Conservation (phyloP, 2,113 vertebrate species). For the Sceloporus tristichus region DNA sequence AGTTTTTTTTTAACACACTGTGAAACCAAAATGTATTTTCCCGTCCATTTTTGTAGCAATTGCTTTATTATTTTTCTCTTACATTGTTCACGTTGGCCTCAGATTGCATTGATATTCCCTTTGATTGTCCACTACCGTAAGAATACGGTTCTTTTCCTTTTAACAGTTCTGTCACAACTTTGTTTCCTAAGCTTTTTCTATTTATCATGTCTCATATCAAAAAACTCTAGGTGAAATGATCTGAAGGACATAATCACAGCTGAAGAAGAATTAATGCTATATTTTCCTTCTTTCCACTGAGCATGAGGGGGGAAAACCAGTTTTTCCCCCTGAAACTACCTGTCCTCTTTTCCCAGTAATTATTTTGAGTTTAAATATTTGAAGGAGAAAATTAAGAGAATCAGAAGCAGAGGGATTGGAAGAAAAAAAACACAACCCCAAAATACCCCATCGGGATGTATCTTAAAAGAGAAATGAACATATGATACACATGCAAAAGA, state of each 20-base stretch:
- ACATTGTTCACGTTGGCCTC: slow-evolving; percentile 88
- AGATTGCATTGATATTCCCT: slow-evolving; percentile 89
- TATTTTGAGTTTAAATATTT: neutral
- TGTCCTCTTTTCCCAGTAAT: neutral
- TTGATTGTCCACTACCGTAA: slow-evolving; percentile 91
- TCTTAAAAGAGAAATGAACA: neutral
- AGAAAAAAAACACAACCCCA: neutral
- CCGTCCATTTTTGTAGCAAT: slow-evolving; percentile 83
- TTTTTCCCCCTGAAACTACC: neutral
- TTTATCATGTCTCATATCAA: slow-evolving; percentile 86
- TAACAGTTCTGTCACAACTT: slow-evolving; percentile 94
- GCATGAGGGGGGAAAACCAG: neutral
- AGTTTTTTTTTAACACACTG: too few species aligned
- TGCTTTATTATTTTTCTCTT: slow-evolving; percentile 87
- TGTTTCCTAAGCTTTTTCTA: slow-evolving; percentile 94
- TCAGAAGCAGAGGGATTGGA: neutral
- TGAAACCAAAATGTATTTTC: too few species aligned
- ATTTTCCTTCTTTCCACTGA: neutral
- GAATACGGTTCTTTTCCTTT: slow-evolving; percentile 97
- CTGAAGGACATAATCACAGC: slow-evolving; percentile 23
- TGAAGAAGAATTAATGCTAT: neutral
- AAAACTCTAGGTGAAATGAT: slow-evolving; percentile 89
- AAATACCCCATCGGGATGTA: neutral
- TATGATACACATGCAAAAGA: neutral
- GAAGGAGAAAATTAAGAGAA: neutral